phyloP scores from a whole-genome alignment of 2,888 invertebrate species.

The Cryptus viduatorius region DNA sequence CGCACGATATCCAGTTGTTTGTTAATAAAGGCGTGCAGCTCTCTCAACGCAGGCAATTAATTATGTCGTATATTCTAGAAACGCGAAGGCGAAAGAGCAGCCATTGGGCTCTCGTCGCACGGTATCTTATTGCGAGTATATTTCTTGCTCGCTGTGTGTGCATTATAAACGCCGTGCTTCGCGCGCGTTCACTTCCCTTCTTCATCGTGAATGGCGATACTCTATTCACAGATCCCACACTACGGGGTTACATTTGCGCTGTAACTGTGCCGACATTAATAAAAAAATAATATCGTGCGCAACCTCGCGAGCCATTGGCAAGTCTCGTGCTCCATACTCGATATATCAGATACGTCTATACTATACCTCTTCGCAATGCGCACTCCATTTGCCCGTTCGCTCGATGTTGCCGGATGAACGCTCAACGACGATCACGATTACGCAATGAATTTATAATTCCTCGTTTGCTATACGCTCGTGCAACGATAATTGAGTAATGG shows the following conservation, averaged over 20 bases:
- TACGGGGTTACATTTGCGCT: slow-evolving; percentile 20
- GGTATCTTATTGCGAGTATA: neutral
- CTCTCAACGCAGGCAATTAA: slow-evolving; percentile 3
- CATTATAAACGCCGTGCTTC: neutral
- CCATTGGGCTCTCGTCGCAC: too few relatives aligned
- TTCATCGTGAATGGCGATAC: slow-evolving; percentile 5
- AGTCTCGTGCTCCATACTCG: neutral
- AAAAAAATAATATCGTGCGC: slow-evolving; percentile 42
- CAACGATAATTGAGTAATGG: neutral
- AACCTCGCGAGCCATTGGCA: slow-evolving; percentile 1
- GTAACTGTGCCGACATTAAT: slow-evolving; percentile 38
- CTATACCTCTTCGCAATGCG: neutral
- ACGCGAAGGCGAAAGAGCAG: neutral
- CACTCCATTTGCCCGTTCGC: neutral
- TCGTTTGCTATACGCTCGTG: neutral
- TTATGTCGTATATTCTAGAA: slow-evolving; percentile 1
- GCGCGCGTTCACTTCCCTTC: neutral
- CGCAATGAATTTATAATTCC: slow-evolving; percentile 11
- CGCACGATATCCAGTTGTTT: neutral
- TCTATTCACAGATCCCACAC: slow-evolving; percentile 17
- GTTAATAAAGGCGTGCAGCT: neutral
- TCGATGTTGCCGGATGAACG: slow-evolving; percentile 2
- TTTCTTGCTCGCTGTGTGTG: slow-evolving; percentile 17
- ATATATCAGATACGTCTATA: neutral
- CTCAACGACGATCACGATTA: slow-evolving; percentile 7